Percentiles rank a stretch among this genome's conserved stretches.
Conservation (phyloP, 2,113 vertebrate species). For the Tragelaphus buxtoni region DNA sequence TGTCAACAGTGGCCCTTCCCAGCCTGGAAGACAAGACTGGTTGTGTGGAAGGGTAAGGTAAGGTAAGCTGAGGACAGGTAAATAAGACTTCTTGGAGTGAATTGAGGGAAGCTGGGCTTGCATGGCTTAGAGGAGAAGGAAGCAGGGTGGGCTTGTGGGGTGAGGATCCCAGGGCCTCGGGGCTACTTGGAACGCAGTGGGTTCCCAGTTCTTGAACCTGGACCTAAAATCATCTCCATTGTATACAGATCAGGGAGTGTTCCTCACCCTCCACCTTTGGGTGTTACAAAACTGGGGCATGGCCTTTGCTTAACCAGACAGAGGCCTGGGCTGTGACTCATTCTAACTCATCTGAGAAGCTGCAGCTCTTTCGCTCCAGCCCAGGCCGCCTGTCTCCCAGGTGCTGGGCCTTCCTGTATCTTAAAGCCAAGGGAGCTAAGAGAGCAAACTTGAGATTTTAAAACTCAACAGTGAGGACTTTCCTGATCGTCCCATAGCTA, state of each 20-base stretch:
- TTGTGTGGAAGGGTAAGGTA: neutral
- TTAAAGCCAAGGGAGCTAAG: neutral
- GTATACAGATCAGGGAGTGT: neutral
- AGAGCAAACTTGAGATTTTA: neutral
- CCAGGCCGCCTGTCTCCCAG: neutral
- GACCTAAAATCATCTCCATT: neutral
- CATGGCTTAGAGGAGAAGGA: neutral
- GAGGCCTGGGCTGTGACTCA: slow-evolving; percentile 40
- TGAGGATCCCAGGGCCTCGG: neutral
- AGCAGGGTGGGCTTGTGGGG: neutral
- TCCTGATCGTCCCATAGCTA: neutral
- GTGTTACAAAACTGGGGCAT: neutral
- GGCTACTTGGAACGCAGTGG: too few species aligned
- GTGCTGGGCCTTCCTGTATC: neutral
- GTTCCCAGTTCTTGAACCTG: neutral
- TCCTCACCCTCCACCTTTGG: neutral
- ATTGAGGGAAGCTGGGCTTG: neutral
- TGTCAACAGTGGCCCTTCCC: neutral
- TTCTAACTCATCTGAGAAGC: slow-evolving; percentile 3
- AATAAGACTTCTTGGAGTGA: neutral
- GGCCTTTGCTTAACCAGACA: neutral
- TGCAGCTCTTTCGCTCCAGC: neutral
- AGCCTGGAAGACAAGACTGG: neutral
- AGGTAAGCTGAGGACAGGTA: neutral
- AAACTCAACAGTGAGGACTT: neutral